A percentile compares a stretch with the other conserved stretches of the same genome.
phyloP scores from a whole-genome alignment of 2,113 vertebrate genomes.

The Nesogale talazaci region DNA sequence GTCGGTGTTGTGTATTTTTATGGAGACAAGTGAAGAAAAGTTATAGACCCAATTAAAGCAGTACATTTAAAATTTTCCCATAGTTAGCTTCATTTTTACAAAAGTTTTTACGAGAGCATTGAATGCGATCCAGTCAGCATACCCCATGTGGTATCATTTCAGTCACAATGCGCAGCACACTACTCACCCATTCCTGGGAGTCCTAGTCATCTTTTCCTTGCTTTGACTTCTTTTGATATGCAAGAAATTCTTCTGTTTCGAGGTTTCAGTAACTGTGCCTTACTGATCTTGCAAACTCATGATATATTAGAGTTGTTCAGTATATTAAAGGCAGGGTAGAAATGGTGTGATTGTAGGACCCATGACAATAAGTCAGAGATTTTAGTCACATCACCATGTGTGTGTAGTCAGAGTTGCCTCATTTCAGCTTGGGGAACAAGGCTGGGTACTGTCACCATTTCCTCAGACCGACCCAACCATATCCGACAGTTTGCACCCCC shows the following conservation, averaged over 20 bases:
- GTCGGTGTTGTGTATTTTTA: not conserved
- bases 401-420: not conserved
- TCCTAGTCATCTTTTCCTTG: not conserved
- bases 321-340: not conserved
- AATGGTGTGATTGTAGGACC: not conserved
- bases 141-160: not conserved
- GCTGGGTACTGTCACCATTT: too few relatives aligned
- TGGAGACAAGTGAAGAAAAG: not conserved
- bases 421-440: not conserved
- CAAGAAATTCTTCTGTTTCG: not conserved
- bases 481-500: not conserved
- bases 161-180: not conserved
- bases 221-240: not conserved
- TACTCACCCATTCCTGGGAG: not conserved
- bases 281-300: not conserved
- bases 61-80: not conserved
- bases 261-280: not conserved
- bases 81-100: not conserved
- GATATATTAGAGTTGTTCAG: slow-evolving; percentile 7
- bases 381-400: not conserved
- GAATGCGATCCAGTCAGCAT: not conserved
- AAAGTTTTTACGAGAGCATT: not conserved
- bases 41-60: not conserved
- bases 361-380: not conserved
- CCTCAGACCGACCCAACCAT: not conserved